Evolutionary conservation across 92 coral and sea anemone species (phyloP), one percentile per base, ranked within the genome.

Genomic region (Parazoanthus darwini): DNA sequence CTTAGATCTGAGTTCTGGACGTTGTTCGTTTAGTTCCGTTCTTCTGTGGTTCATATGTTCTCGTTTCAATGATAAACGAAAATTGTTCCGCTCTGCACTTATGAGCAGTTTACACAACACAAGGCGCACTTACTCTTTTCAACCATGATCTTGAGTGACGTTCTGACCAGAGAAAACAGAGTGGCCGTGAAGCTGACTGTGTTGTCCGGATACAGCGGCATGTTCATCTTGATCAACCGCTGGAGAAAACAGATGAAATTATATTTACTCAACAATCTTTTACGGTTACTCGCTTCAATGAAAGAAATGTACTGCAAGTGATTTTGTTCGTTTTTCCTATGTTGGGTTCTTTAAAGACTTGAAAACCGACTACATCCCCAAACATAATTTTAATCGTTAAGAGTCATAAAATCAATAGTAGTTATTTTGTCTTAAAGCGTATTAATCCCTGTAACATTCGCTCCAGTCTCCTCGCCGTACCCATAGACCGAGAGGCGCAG

Each of bases 221-320:
- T 97, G 90, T 97, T 97, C 99, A 97, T 97, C 92, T 93, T 97
- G 83, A 97, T 97, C 92, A 97, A 92, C 48, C 99, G 99, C 99
- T 97, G 91, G 36, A 13, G 25, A 8, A 20, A 77, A 50, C 82
- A 78, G 33, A 78, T 22, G 8, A 23, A 63, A 20, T 6, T 5
- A 22, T 3, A 63, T 63, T 63, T 22, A 54, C 59, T 54, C 14
- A 54, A 54, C 20, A 11, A 1, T 54, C 59, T 54, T 14, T 54
- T 54, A 2, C 59, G 16, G 59, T 11, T 54, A 54, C 16, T 11
- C 2, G 13, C 18, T 1, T 7, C 59, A 54, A 54, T 14, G 1
- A 1, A 7, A 54, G 59, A 54, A 54, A 54, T 3, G 59, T 11
- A 13, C 3, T 14, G 59, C 20, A 54, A 3, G 20, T 54, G 18